Conservation (phyloP, 30 jellyfish, hydroid and myxozoan genomes). For the Aurelia aurita region DNA sequence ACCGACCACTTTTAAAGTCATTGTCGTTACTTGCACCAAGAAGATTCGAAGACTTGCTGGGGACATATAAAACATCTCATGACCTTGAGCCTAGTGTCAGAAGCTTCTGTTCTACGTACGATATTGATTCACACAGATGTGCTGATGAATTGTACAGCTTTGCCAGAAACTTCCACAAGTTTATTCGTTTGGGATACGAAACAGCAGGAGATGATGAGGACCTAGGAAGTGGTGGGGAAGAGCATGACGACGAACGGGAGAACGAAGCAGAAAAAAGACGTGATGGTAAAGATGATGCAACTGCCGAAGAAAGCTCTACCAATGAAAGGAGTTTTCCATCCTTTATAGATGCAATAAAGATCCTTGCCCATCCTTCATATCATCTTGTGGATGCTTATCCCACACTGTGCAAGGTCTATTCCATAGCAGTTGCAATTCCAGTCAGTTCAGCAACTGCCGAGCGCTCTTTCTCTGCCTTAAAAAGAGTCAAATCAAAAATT, state of each 20-base stretch:
- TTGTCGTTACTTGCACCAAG: constrained; percentile 43
- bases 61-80: constrained; percentile 38
- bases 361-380: constrained; percentile 50
- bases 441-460: constrained; percentile 59
- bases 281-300: constrained; percentile 5
- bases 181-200: constrained; percentile 31
- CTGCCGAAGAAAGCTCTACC: constrained; percentile 5
- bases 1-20: constrained; percentile 55
- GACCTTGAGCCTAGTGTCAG: constrained; percentile 44
- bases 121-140: constrained; percentile 48
- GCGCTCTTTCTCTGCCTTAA: constrained; percentile 51
- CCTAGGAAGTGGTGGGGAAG: constrained; percentile 33
- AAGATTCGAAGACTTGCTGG: constrained; percentile 34
- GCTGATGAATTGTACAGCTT: constrained; percentile 56
- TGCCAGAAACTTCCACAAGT: constrained; percentile 44
- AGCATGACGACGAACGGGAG: constrained; percentile 9
- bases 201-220: background rate
- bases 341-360: constrained; percentile 41
- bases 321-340: constrained; percentile 3
- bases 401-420: constrained; percentile 47
- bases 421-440: constrained; percentile 60
- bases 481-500: constrained; percentile 34
- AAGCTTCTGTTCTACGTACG: constrained; percentile 34
- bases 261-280: constrained; percentile 7
- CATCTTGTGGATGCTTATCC: constrained; percentile 54